Evolutionary conservation across 2,888 invertebrate genomes (phyloP), one percentile per base, ranked within the genome.

Genomic region (Oscheius sp.): DNA sequence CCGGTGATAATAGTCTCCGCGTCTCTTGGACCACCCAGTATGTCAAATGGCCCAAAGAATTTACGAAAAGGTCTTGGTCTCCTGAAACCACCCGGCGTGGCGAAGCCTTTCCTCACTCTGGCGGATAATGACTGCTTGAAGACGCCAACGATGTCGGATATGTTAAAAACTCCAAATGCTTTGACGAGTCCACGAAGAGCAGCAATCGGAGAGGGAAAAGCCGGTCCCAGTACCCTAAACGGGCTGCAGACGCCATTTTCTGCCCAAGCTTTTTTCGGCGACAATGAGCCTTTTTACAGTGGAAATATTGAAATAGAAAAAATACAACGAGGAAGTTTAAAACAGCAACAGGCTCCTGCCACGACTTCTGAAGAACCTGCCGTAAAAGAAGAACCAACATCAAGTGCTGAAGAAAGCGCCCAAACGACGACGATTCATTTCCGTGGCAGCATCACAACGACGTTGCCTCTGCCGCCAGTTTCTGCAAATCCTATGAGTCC

Each of bases 121-220:
- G 43, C 72, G 1, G 83, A 83, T 55, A 77, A 80, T 72, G 84
- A 82, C 63, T 82, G 84, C 49, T 69, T 84, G 52, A 82, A 82
- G 74, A 84, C 84, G 18, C 84, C 84, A 9, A 84, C 84, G 0
- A 81, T 84, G 81, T 79, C 77, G 53, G 84, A 84, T 69, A 80
- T 84, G 80, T 64, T 82, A 1, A 80, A 77, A 72, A 81, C 81
- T 0, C 79, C 81, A 0, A 79, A 76, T 7, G 70, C 76, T 0
- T 23, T 77, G 5, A 61, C 69, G 12, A 79, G 79, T 1, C 81
- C 81, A 5, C 53, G 72, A 23, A 23, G 9, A 23, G 5, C 3
- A 6, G 21, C 18, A 21, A 2, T 3, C 3, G 21, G 25, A 25
- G 18, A 46, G 1, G 72, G 29, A 7, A 78, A 75, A 25, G 75